Conservation (phyloP, 2,888 invertebrate species). For the Villa cingulata region DNA sequence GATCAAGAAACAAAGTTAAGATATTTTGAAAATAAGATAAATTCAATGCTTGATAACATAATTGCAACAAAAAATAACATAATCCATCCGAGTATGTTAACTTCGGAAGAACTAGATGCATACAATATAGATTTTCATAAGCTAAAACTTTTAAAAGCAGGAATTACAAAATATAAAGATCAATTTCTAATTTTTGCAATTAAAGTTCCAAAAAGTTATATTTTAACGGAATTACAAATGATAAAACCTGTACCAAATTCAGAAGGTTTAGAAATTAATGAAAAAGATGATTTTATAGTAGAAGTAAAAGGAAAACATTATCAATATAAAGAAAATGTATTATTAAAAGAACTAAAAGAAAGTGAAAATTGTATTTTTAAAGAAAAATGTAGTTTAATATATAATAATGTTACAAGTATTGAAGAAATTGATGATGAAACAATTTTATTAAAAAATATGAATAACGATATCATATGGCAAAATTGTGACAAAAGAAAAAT, state of each 20-base stretch:
- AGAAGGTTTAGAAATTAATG: too few relatives aligned
- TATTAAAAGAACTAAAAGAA: not conserved
- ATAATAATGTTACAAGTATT: conserved; percentile 6
- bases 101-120: conserved; percentile 1
- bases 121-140: conserved; percentile 5
- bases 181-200: conserved; percentile 1
- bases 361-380: conserved; percentile 3
- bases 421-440: conserved; percentile 6
- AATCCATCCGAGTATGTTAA: conserved; percentile 7
- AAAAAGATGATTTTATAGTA: not conserved
- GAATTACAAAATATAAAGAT: conserved; percentile 1
- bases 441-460: conserved; percentile 2
- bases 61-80: conserved; percentile 4
- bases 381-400: conserved; percentile 3
- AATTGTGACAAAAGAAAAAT: conserved; percentile 1
- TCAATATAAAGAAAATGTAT: not conserved
- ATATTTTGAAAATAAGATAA: conserved; percentile 5
- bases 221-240: not conserved
- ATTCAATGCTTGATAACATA: conserved; percentile 5
- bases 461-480: conserved; percentile 1
- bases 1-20: conserved; percentile 4
- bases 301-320: conserved; percentile 3
- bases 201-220: not conserved
- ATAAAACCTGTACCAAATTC: too few relatives aligned
- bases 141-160: conserved; percentile 6